Base-by-base conservation (phyloP, 2,888 invertebrate species). In the Anagyrus pseudococci region DNA sequence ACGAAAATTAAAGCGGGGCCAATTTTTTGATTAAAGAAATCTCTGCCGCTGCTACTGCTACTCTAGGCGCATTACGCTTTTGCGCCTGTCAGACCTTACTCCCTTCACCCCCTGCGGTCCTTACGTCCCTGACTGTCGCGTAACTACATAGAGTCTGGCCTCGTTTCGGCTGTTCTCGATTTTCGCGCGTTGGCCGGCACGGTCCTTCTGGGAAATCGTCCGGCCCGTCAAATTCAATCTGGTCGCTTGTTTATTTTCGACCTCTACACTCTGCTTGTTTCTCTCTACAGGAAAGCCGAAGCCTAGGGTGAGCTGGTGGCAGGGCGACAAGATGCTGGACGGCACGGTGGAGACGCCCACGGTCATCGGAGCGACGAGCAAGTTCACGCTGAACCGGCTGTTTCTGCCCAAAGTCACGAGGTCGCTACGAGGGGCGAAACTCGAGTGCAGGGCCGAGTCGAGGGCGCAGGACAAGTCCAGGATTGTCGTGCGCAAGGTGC, bases 251-350 rank as follows among this genome's bases (percentile, higher is more conserved):
- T 56, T 40, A 33, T 33, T 13, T 33, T 33, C 13, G 6, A 33
- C 13, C 13, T 33, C 33, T 33, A 33, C 41, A 4, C 41, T 41
- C 41, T 49, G 17, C 7, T 33, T 19, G 2, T 40, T 8, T 29
- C 15, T 48, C 13, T 13, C 25, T 43, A 23, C 76, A 94, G 94
- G 94, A 61, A 89, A 88, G 68, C 94, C 95, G 0, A 85, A 87
- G 44, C 94, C 94, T 25, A 86, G 88, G 68, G 88, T 94, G 13
- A 90, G 89, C 17, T 94, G 94, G 94, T 93, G 91, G 89, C 86
- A 87, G 68, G 91, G 90, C 62, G 87, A 87, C 25, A 85, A 88
- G 63, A 84, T 92, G 68, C 82, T 94, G 62, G 92, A 93, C 69
- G 86, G 87, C 68, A 87, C 87, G 44, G 90, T 89, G 55, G 91